Percentiles rank a stretch among this genome's conserved stretches.
Conservation (phyloP, 2,888 invertebrate species). For the Euproctis similis region DNA sequence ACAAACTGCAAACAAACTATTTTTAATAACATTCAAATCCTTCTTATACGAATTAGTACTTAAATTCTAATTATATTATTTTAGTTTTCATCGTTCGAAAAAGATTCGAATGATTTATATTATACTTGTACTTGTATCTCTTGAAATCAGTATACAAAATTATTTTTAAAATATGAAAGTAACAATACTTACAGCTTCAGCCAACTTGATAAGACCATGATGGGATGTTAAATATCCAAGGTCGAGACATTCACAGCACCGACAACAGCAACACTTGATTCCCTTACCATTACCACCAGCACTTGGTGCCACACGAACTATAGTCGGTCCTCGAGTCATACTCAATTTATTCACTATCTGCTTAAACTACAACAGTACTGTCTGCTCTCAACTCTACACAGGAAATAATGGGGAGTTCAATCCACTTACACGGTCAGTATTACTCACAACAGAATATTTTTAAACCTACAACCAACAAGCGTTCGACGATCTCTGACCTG, state of each 20-base stretch:
- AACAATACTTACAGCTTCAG: slow-evolving; percentile 81
- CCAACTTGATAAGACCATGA: slow-evolving; percentile 83
- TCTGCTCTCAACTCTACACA: slow-evolving; percentile 29
- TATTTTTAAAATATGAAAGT: too few relatives aligned
- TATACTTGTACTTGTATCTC: too few relatives aligned
- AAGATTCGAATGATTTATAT: too few relatives aligned
- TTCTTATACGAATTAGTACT: too few relatives aligned
- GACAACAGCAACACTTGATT: slow-evolving; percentile 82
- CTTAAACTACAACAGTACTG: slow-evolving; percentile 4
- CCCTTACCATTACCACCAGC: slow-evolving; percentile 60
- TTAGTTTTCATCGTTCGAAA: too few relatives aligned
- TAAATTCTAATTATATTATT: too few relatives aligned
- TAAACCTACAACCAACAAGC: slow-evolving; percentile 51
- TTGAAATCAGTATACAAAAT: too few relatives aligned
- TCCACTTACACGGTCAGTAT: slow-evolving; percentile 50
- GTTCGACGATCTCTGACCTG: slow-evolving; percentile 43
- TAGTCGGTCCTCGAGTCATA: slow-evolving; percentile 67
- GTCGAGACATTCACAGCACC: slow-evolving; percentile 87
- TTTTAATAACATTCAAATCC: too few relatives aligned
- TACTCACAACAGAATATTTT: slow-evolving; percentile 67
- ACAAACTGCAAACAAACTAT: too few relatives aligned
- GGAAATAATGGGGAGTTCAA: slow-evolving; percentile 55
- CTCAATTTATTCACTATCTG: slow-evolving; percentile 6
- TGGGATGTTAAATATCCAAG: slow-evolving; percentile 83
- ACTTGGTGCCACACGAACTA: slow-evolving; percentile 59